phyloP scores from a whole-genome alignment of 2,113 vertebrate species.

The Platysternon megacephalum region DNA sequence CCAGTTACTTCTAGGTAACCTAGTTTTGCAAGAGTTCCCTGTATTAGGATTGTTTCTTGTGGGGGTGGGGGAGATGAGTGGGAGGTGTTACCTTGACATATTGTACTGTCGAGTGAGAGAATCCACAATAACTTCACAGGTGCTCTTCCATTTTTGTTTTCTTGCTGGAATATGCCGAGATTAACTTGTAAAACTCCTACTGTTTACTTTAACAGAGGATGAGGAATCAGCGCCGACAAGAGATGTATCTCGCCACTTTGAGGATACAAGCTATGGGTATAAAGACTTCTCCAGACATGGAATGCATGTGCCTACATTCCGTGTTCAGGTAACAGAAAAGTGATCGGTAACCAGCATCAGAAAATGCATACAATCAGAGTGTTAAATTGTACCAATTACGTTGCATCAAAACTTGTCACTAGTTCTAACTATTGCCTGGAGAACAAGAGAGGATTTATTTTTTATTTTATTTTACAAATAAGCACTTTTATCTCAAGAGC shows the following conservation, averaged over 20 bases:
- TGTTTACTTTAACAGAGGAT: constrained; percentile 80
- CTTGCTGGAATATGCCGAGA: not conserved
- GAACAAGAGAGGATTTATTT: not conserved
- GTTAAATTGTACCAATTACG: not conserved
- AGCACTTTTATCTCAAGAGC: not conserved
- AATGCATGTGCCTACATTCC: constrained; percentile 95
- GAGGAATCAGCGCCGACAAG: constrained; percentile 89
- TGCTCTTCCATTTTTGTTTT: not conserved
- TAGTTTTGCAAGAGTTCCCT: not conserved
- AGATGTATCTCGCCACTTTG: constrained; percentile 95
- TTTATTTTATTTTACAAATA: not conserved
- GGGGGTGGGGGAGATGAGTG: not conserved
- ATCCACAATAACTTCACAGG: not conserved
- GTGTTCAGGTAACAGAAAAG: constrained; percentile 87
- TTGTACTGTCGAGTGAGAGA: not conserved
- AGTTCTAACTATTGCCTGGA: not conserved
- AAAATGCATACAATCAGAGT: accelerated
- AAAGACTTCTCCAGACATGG: constrained; percentile 96
- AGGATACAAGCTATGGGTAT: constrained; percentile 97
- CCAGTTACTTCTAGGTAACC: not conserved
- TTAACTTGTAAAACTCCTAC: not conserved
- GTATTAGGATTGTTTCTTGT: not conserved
- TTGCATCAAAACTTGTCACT: no score
- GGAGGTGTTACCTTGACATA: not conserved
- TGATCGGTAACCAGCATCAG: not conserved